phyloP scores from a whole-genome alignment of 53 echinoderm and acorn worm genomes.

The Echinarachnius parma region DNA sequence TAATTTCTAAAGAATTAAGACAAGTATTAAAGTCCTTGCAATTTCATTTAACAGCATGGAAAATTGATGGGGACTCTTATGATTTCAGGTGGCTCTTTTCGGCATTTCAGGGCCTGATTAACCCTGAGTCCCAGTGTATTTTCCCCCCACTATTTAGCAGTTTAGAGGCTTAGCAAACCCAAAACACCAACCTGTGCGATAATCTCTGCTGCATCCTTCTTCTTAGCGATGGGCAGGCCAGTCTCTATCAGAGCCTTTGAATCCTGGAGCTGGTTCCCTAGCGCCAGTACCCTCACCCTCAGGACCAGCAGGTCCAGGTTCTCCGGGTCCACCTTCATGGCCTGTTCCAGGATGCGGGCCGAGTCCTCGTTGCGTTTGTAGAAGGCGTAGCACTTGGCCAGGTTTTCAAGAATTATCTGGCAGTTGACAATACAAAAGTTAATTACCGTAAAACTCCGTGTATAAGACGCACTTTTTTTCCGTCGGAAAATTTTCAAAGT shows the following conservation, averaged over 20 bases:
- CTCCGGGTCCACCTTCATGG: constrained; percentile 33
- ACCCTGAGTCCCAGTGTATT: no score
- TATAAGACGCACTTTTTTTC: no score
- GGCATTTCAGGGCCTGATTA: background rate
- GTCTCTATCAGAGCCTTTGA: constrained; percentile 41
- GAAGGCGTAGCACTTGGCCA: constrained; percentile 65
- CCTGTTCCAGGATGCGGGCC: constrained; percentile 29
- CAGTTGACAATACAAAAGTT: background rate
- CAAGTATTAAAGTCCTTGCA: no score
- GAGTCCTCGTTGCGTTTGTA: constrained; percentile 48
- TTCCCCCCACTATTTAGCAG: no score
- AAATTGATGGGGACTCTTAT: no score
- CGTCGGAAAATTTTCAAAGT: no score
- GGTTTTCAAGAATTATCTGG: constrained; percentile 60
- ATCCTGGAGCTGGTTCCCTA: constrained; percentile 45
- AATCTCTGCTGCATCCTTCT: constrained; percentile 43
- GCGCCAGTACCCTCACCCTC: constrained; percentile 49
- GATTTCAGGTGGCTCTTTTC: background rate
- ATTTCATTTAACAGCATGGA: no score
- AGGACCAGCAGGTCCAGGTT: constrained; percentile 58
- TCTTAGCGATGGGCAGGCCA: constrained; percentile 44
- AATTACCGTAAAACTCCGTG: no score
- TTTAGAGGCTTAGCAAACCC: background rate
- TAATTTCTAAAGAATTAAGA: no score
- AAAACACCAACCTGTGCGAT: constrained; percentile 38